Percentiles rank a stretch among this genome's conserved stretches.
phyloP scores from a whole-genome alignment of 1,140 invertebrate species.

The Gonioctena quinquepunctata region DNA sequence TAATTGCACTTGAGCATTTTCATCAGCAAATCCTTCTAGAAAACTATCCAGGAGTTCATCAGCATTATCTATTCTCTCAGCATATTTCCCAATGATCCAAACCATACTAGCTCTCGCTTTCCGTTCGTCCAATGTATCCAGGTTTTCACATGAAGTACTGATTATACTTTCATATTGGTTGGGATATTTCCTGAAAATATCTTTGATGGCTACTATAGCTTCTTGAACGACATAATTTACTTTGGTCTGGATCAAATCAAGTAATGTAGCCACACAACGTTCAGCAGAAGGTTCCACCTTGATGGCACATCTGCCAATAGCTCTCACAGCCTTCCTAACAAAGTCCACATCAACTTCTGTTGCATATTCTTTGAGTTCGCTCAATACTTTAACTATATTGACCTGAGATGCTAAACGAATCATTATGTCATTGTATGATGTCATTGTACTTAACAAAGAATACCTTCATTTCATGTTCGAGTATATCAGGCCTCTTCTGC shows the following conservation, averaged over 20 bases:
- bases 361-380: conserved; percentile 98
- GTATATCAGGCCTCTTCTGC: conserved; percentile 96
- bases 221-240: conserved; percentile 99
- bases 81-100: conserved; percentile 99
- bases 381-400: conserved; percentile 98
- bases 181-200: conserved; percentile 95
- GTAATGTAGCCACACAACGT: conserved; percentile 94
- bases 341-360: conserved; percentile 99
- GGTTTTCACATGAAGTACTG: conserved; percentile 97
- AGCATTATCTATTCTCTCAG: conserved; percentile 99
- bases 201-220: conserved; percentile 99
- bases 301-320: conserved; percentile 98
- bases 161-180: conserved; percentile 99
- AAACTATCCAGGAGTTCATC: conserved; percentile 98
- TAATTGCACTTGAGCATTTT: conserved; percentile 98
- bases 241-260: conserved; percentile 99
- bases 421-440: conserved; percentile 99
- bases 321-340: conserved; percentile 96
- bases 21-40: conserved; percentile 98
- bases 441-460: conserved; percentile 99
- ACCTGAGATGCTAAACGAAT: conserved; percentile 96
- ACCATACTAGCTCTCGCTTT: conserved; percentile 99
- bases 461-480: conserved; percentile 99
- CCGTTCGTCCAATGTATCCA: conserved; percentile 98
- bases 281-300: conserved; percentile 99